Evolutionary conservation across 2,888 invertebrate species (phyloP), one percentile per base, ranked within the genome.

Genomic region (Rhorus exstirpatorius): DNA sequence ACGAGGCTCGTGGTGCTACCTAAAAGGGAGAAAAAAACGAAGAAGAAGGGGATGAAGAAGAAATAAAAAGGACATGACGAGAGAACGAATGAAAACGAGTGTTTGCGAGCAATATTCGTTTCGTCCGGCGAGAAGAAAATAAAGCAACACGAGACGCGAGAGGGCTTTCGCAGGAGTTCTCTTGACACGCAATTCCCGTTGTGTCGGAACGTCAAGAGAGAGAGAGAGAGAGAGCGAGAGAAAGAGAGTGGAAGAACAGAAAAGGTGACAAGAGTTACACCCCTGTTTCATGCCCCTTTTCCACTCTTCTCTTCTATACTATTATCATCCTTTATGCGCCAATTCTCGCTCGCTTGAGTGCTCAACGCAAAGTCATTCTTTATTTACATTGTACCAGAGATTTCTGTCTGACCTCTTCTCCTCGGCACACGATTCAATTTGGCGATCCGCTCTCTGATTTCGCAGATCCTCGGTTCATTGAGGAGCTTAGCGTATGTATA

Each of bases 41-140:
- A 63, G 4, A 7, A 68, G 24, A 31, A 63, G n/a, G 58, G 46
- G 51, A 3, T 46, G n/a, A 10, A 26, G 35, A 51, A 51, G 49
- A 51, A 75, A 53, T 4, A 38, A 63, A 7, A 7, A 68, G 24
- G 17, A 63, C 14, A 31, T 14, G 41, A 14, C n/a, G 74, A 72
- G 38, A 63, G 44, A 63, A 38, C 53, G 74, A 61, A 38, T 63
- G 63, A 51, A 74, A 74, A 38, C 41, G 53, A 75, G 74, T 55
- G 44, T 75, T 31, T 58, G 31, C 44, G 44, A 75, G 53, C 41
- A 75, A 44, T 75, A 75, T 75, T 75, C 44, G 31, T 63, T 38
- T 44, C 44, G 55, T 81, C 55, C 67, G 19, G 70, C 46, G 75
- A 80, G 75, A 80, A 68, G 71, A 81, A 81, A 65, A 81, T 71